A percentile compares a stretch with the other conserved stretches of the same genome.
phyloP scores from a whole-genome alignment of 64 coral and sea anemone species.

The Hydrozoanthus tunicans region DNA sequence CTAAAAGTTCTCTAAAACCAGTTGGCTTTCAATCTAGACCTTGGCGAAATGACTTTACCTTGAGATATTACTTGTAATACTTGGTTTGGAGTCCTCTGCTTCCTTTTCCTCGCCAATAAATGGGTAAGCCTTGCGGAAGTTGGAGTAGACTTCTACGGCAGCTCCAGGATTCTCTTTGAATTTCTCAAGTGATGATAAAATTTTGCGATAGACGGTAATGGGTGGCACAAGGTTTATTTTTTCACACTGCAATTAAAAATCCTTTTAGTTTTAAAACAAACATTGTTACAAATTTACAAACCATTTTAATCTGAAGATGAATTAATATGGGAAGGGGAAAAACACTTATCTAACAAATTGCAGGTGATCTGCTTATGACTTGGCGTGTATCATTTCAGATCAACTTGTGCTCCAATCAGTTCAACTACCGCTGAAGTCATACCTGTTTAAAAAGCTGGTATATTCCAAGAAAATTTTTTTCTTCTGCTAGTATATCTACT shows the following conservation, averaged over 20 bases:
- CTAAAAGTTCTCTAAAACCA: too few relatives aligned
- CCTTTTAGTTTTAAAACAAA: too few relatives aligned
- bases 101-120: conserved; percentile 14
- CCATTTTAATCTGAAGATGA: too few relatives aligned
- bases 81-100: not conserved
- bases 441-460: conserved; percentile 80
- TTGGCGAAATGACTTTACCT: not conserved
- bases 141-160: conserved; percentile 65
- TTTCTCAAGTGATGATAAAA: conserved; percentile 76
- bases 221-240: conserved; percentile 52
- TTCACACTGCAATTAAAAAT: conserved; percentile 31
- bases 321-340: too few relatives aligned
- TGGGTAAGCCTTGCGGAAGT: conserved; percentile 66
- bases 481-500: conserved; percentile 53
- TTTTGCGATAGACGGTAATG: conserved; percentile 56
- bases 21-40: too few relatives aligned
- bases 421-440: not conserved
- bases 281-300: too few relatives aligned
- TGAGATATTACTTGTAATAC: not conserved
- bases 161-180: conserved; percentile 75
- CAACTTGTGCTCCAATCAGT: too few relatives aligned
- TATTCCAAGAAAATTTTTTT: conserved; percentile 66
- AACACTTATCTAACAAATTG: too few relatives aligned
- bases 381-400: too few relatives aligned
- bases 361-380: too few relatives aligned